Conservation (phyloP, 2,888 invertebrate genomes). For the Nudaria mundana region DNA sequence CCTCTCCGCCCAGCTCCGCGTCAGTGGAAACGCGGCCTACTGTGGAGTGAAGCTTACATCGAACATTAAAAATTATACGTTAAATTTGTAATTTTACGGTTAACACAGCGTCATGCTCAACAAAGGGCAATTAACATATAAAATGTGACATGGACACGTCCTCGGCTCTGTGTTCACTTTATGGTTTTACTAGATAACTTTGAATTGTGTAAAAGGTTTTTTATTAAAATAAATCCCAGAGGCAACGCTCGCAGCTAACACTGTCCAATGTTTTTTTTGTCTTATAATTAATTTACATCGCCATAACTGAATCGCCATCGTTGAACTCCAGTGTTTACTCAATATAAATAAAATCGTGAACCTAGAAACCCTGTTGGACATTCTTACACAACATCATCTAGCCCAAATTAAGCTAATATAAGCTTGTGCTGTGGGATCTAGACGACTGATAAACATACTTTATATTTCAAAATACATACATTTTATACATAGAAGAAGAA, state of each 20-base stretch:
- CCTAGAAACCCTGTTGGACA: too few relatives aligned
- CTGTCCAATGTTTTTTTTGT: neutral
- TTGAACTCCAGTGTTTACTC: too few relatives aligned
- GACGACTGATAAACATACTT: too few relatives aligned
- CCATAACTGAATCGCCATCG: too few relatives aligned
- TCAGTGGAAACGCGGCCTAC: conserved; percentile 6
- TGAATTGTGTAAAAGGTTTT: conserved; percentile 6
- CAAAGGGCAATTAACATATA: conserved; percentile 24
- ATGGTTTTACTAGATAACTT: conserved; percentile 13
- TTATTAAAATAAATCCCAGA: conserved; percentile 13
- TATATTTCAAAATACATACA: too few relatives aligned
- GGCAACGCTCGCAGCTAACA: conserved; percentile 3
- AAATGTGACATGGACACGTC: conserved; percentile 15
- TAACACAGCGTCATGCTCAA: conserved; percentile 9
- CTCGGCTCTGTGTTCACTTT: conserved; percentile 18
- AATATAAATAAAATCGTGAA: too few relatives aligned
- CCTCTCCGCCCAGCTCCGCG: too few relatives aligned
- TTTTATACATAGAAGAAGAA: too few relatives aligned
- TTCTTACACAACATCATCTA: too few relatives aligned
- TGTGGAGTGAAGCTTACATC: conserved; percentile 8
- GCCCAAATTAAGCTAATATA: too few relatives aligned
- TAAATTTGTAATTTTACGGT: conserved; percentile 25
- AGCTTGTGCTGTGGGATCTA: too few relatives aligned
- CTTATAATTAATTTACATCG: neutral
- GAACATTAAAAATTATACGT: conserved; percentile 20